Conservation (phyloP, 2,888 invertebrate species). For the Toxonevra muliebris region DNA sequence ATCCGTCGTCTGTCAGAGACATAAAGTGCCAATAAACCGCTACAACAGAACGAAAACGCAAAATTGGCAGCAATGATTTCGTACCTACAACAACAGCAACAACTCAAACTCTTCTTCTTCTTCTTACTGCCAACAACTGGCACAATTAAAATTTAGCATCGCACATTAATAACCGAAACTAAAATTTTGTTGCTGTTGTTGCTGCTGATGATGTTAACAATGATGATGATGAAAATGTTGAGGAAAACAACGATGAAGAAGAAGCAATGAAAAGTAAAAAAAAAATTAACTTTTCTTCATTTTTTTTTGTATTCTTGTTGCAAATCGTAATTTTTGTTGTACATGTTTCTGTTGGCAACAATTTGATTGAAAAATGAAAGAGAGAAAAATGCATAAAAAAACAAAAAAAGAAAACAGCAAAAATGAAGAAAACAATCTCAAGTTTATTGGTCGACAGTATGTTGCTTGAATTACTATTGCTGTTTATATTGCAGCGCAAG, state of each 20-base stretch:
- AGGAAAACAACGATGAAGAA: not conserved
- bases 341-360: slow-evolving; percentile 22
- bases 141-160: slow-evolving; percentile 21
- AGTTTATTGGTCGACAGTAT: slow-evolving; percentile 16
- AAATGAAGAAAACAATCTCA: not conserved
- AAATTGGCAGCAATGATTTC: slow-evolving; percentile 7
- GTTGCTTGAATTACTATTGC: slow-evolving; percentile 4
- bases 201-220: not conserved
- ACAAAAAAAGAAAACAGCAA: not conserved
- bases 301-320: not conserved
- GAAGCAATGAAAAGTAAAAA: not conserved
- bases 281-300: no score
- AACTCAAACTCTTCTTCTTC: not conserved
- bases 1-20: not conserved
- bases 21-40: slow-evolving; percentile 8
- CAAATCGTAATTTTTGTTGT: not conserved
- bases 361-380: slow-evolving; percentile 19
- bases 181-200: not conserved
- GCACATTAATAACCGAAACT: slow-evolving; percentile 10
- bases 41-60: not conserved
- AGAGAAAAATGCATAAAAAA: no score
- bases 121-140: slow-evolving; percentile 12
- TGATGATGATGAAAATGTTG: no score
- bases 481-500: not conserved
- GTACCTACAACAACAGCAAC: no score